A percentile compares a stretch with the other conserved stretches of the same genome.
Conservation (phyloP, 2,113 vertebrate genomes). For the Corythaeola cristata region DNA sequence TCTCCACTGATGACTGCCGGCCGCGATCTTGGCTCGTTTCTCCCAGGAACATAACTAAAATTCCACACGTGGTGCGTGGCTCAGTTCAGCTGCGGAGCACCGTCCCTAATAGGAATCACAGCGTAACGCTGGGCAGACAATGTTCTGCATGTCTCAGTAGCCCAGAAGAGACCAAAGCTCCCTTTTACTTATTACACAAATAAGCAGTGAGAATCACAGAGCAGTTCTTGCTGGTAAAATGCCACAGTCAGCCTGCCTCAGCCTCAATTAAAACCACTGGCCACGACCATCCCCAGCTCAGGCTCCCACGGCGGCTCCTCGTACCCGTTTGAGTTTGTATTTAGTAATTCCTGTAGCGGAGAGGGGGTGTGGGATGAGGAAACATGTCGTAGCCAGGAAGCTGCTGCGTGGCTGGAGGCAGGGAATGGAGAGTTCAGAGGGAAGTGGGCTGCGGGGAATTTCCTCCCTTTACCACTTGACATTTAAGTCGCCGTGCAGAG, state of each 20-base stretch:
- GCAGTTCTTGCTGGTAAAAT: background rate
- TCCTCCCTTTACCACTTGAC: constrained; percentile 50
- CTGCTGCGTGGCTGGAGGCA: constrained; percentile 55
- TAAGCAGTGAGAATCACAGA: background rate
- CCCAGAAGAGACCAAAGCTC: background rate
- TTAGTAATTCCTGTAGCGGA: background rate
- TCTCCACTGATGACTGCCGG: background rate
- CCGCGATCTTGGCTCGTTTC: background rate
- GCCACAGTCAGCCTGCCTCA: background rate
- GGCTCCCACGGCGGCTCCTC: background rate
- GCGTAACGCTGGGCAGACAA: background rate
- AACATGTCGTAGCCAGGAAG: constrained; percentile 55
- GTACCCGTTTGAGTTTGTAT: background rate
- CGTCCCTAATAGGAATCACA: constrained; percentile 48
- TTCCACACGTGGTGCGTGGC: constrained; percentile 45
- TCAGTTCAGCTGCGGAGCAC: constrained; percentile 36
- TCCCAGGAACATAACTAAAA: constrained; percentile 56
- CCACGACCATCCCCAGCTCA: background rate
- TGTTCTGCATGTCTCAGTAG: background rate
- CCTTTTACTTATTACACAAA: background rate
- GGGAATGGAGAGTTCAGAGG: constrained; percentile 60
- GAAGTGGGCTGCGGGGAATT: constrained; percentile 61
- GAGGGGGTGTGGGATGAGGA: constrained; percentile 46
- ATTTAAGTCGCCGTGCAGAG: constrained; percentile 5
- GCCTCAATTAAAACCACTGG: background rate